Base-by-base conservation (phyloP, 1,140 invertebrate genomes). In the Plectrocnemia conspersa region DNA sequence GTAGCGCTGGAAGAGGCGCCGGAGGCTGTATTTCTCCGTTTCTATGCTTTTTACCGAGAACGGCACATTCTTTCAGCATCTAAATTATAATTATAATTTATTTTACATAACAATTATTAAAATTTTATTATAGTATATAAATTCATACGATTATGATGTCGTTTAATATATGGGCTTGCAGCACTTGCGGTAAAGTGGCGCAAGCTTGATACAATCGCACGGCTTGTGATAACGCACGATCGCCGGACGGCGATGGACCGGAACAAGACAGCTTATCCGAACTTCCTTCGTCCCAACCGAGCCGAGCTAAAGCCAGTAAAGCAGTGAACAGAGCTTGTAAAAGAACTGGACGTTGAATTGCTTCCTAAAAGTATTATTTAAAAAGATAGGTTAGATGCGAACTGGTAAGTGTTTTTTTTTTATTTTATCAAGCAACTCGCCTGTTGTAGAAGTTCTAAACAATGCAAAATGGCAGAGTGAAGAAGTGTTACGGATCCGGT, bases 131-230 rank as follows among this genome's bases (percentile, higher is more conserved):
- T 24, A 10, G 24, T 29, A 10, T 38, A 41, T 23, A 52, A 29
- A 4, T 2, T 41, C 6, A 23, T 38, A 59, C 52, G 23, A 82
- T 80, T 38, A 93, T 82, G 55, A 92, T 88, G 58, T 85, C 81
- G 64, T 87, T 82, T 27, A 93, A 66, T 32, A 92, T 82, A 59
- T 84, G 79, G 35, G 83, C 81, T 63, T 90, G 80, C 42, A 91
- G 85, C 6, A 91, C 85, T 55, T 82, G 74, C 46, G 77, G 69
- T 68, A 88, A 83, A 15, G 78, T 78, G 4, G 89, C 89, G 18
- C 88, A 90, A 64, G 84, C 83, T 64, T 87, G 80, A 72, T 95
- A 96, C 24, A 95, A 70, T 64, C 80, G 83, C 1, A 92, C 86
- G 32, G 86, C 83, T 77, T 93, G 86, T 16, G 82, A 81, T 18